phyloP scores from a whole-genome alignment of 2,113 vertebrate genomes.

The Syngnathus floridae region DNA sequence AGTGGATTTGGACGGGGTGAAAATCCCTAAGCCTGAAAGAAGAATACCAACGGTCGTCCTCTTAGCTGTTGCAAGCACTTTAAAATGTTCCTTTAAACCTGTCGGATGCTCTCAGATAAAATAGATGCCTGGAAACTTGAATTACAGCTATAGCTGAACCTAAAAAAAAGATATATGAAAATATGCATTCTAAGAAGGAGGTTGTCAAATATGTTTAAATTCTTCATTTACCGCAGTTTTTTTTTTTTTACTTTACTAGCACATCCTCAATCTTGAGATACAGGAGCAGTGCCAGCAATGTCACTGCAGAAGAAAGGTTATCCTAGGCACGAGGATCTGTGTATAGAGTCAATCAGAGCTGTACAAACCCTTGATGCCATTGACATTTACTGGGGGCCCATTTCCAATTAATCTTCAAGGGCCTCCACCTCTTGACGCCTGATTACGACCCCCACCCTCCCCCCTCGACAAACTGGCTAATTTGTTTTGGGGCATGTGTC shows the following conservation, averaged over 20 bases:
- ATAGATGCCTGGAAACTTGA: not conserved
- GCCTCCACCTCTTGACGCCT: conserved; percentile 73
- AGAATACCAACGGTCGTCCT: conserved; percentile 18
- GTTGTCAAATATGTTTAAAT: conserved; percentile 45
- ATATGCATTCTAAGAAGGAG: conserved; percentile 1
- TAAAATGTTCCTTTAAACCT: conserved; percentile 22
- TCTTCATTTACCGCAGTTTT: conserved; percentile 40
- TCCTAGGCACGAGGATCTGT: conserved; percentile 60
- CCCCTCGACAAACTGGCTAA: conserved; percentile 70
- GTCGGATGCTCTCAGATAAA: conserved; percentile 4
- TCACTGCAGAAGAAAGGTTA: conserved; percentile 61
- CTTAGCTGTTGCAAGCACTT: conserved; percentile 17
- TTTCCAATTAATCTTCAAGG: conserved; percentile 80
- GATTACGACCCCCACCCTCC: conserved; percentile 58
- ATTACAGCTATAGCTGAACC: not conserved
- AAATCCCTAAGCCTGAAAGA: conserved; percentile 39
- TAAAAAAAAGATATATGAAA: too few relatives aligned
- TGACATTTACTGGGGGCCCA: conserved; percentile 75
- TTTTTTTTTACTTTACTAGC: conserved; percentile 41
- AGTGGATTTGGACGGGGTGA: conserved; percentile 34
- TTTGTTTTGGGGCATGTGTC: conserved; percentile 74
- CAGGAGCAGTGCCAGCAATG: conserved; percentile 54
- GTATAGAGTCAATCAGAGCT: conserved; percentile 70
- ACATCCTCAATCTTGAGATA: conserved; percentile 40
- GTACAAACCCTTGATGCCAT: conserved; percentile 69